Evolutionary conservation across 2,888 invertebrate genomes (phyloP).

Genomic region (Drosophila prostipennis): DNA sequence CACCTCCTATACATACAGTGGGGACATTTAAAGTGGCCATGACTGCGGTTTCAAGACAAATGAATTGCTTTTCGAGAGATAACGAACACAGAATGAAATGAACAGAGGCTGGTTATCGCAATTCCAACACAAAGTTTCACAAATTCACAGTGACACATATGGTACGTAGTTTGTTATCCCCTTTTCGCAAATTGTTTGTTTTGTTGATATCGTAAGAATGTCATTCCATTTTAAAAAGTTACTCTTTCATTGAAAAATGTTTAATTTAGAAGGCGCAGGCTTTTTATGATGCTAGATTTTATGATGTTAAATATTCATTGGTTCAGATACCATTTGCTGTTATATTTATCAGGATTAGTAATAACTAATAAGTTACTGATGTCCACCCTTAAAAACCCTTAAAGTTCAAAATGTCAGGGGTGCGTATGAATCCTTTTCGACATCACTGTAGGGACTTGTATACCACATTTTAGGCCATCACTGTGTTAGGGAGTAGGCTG

Average conservation of each 20-base stretch:
- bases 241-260: no score
- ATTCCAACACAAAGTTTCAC: constrained; percentile 1
- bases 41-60: constrained; percentile 3
- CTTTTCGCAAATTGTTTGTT: neutral
- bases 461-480: neutral
- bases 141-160: neutral
- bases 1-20: constrained; percentile 30
- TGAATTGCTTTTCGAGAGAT: constrained; percentile 16
- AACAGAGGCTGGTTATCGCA: constrained; percentile 18
- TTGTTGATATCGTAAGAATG: neutral
- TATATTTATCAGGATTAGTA: no score
- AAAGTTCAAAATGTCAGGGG: no score
- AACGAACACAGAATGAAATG: constrained; percentile 19
- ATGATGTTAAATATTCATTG: no score
- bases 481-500: neutral
- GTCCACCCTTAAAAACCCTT: no score
- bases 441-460: neutral
- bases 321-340: no score
- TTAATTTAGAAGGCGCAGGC: no score
- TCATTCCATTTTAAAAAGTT: no score
- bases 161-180: neutral
- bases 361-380: no score
- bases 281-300: no score
- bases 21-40: constrained; percentile 10
- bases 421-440: neutral